Evolutionary conservation across 2,113 vertebrate genomes (phyloP).

Genomic region (Hypomesus transpacificus): DNA sequence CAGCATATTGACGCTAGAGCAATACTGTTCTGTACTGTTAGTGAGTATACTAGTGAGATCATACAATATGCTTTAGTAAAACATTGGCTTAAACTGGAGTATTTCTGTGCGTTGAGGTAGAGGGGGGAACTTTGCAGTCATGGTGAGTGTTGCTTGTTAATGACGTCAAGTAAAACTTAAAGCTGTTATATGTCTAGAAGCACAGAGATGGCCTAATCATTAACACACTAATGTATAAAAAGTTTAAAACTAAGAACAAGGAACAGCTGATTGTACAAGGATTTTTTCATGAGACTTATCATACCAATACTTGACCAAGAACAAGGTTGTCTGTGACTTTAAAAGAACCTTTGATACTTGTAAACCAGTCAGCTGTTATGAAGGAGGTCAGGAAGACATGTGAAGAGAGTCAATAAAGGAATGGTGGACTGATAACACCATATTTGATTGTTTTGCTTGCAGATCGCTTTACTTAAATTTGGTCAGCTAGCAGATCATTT

Average conservation of each 20-base stretch:
- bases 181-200: conserved; percentile 26
- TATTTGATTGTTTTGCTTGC: neutral
- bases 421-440: conserved; percentile 2
- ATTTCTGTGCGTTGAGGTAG: conserved; percentile 21
- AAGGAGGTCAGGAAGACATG: conserved; percentile 20
- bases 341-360: neutral
- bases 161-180: conserved; percentile 21
- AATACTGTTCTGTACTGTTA: neutral
- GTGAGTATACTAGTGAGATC: conserved; percentile 9
- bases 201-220: neutral
- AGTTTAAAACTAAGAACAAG: neutral
- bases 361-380: neutral
- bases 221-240: neutral
- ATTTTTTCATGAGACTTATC: neutral
- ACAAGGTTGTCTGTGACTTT: neutral
- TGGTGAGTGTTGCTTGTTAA: conserved; percentile 59
- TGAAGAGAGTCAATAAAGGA: conserved; percentile 19
- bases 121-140: conserved; percentile 25
- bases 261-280: neutral
- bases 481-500: neutral
- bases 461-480: neutral
- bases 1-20: conserved; percentile 13
- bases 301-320: neutral
- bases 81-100: conserved; percentile 9
- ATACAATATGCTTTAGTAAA: conserved; percentile 8